Evolutionary conservation across 2,888 invertebrate genomes (phyloP).

Genomic region (Periphyllus acericola): DNA sequence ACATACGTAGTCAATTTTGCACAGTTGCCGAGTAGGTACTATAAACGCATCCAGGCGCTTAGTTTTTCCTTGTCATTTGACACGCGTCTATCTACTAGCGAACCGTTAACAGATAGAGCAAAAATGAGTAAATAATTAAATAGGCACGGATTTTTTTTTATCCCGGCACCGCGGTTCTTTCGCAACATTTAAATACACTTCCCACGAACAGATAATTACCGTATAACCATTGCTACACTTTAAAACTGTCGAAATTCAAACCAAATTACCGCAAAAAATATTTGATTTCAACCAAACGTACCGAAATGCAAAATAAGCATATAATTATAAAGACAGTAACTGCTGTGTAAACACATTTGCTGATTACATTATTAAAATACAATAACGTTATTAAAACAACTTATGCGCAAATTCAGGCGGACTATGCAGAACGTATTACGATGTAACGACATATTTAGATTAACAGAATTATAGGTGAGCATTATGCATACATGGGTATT

Average conservation of each 20-base stretch:
- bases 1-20: conserved; percentile 20
- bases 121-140: conserved; percentile 51
- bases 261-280: conserved; percentile 5
- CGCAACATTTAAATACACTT: conserved; percentile 48
- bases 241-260: conserved; percentile 49
- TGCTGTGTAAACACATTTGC: background rate
- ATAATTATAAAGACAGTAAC: background rate
- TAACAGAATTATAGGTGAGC: no score
- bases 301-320: background rate
- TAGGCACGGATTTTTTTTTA: conserved; percentile 3
- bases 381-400: background rate
- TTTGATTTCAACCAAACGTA: conserved; percentile 6
- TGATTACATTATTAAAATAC: background rate
- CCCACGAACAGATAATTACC: conserved; percentile 23
- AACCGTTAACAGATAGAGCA: conserved; percentile 44
- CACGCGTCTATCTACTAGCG: conserved; percentile 46
- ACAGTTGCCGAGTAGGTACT: conserved; percentile 15
- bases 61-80: conserved; percentile 50
- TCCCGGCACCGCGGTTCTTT: conserved; percentile 27
- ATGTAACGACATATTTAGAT: no score
- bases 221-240: conserved; percentile 42
- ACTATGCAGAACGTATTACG: no score
- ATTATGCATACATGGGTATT: no score
- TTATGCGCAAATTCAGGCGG: background rate
- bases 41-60: conserved; percentile 50